Evolutionary conservation across 2,797 vertebrate species (phyloP), one percentile per base, ranked within the genome.

Genomic region (Danio choprae): DNA sequence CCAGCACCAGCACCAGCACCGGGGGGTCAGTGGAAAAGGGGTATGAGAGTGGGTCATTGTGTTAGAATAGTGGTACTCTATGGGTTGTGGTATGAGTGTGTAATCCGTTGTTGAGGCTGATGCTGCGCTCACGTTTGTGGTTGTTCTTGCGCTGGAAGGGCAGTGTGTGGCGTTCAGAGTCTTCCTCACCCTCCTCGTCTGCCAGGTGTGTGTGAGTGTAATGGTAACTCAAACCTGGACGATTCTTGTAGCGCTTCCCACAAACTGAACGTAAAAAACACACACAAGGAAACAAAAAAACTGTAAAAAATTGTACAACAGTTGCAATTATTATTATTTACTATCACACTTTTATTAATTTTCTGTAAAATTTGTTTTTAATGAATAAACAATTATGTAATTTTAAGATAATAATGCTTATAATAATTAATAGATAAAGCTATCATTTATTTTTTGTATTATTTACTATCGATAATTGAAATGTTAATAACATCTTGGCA

Each of bases 151-250:
- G 95, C 83, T 96, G 96, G 89, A 96, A 97, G 88, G 96, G 95
- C 88, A 97, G 93, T 10, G 96, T 94, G 91, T 97, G 96, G 87
- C 96, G 92, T 84, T 97, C 96, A 0, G 95, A 89, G 73, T 95
- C 95, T 84, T 98, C 96, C 86, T 98, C 96, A 0, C 96, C 96
- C 85, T 97, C 96, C 84, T 98, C 96, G 68, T 97, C 96, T 3
- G 96, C 96, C 93, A 98, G 93, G 92, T 98, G 96, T 83, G 96
- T 97, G 91, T 97, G 96, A 86, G 96, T 97, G 90, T 98, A 97
- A 87, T 98, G 96, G 90, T 98, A 97, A 89, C 96, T 98, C 90
- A 98, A 93, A n/a, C 96, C 96, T 0, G 96, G 96, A 11, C 96
- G 95, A 86, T 97, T 98, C 93, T 98, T 98, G 90, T 98, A 98